Evolutionary conservation across 2,888 invertebrate species (phyloP).

Genomic region (Rambutsinella grinnellia): DNA sequence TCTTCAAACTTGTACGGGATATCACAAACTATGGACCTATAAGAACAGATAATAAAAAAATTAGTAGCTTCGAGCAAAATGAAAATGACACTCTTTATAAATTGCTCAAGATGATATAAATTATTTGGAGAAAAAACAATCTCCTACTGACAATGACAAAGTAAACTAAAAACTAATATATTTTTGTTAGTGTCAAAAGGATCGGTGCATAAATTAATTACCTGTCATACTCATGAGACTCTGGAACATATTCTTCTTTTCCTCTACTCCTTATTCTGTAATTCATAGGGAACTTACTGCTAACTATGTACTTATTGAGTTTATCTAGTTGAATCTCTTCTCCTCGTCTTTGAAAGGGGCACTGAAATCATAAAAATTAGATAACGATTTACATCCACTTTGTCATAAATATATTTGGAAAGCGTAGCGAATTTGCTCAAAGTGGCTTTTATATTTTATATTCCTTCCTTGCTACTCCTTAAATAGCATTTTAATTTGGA

Average conservation of each 20-base stretch:
- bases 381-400: too few relatives aligned
- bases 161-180: too few relatives aligned
- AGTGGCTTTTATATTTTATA: too few relatives aligned
- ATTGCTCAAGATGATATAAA: background rate
- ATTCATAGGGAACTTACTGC: slow-evolving; percentile 56
- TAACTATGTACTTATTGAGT: slow-evolving; percentile 42
- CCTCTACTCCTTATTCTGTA: slow-evolving; percentile 62
- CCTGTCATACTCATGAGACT: slow-evolving; percentile 57
- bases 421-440: too few relatives aligned
- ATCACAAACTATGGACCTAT: slow-evolving; percentile 58
- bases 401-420: too few relatives aligned
- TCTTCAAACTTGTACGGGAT: slow-evolving; percentile 62
- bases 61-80: background rate
- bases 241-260: slow-evolving; percentile 36
- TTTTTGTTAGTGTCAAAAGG: too few relatives aligned
- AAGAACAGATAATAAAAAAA: too few relatives aligned
- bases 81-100: background rate
- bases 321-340: slow-evolving; percentile 36
- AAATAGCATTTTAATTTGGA: too few relatives aligned
- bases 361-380: slow-evolving; percentile 47
- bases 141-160: background rate
- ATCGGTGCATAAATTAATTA: slow-evolving; percentile 43
- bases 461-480: too few relatives aligned
- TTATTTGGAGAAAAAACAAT: background rate
- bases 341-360: slow-evolving; percentile 57